phyloP scores from a whole-genome alignment of 1,140 invertebrate genomes.

The Whitmania pigra region DNA sequence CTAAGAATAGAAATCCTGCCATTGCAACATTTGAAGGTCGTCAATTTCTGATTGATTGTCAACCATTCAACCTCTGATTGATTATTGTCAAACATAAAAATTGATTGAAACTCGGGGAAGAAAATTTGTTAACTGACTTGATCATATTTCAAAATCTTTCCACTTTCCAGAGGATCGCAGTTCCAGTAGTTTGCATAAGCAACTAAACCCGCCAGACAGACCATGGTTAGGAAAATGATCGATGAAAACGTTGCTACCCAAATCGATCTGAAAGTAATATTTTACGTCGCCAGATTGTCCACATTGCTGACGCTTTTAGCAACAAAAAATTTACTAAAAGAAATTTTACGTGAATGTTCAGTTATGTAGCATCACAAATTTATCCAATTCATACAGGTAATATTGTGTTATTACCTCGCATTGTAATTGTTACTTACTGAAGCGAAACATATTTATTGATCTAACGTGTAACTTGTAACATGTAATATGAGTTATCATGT shows the following conservation, averaged over 20 bases:
- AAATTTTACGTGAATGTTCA: neutral
- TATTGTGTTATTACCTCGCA: neutral
- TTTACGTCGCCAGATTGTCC: neutral
- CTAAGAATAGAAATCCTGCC: no score
- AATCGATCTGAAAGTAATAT: constrained; percentile 26
- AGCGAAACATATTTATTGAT: no score
- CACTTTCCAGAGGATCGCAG: constrained; percentile 26
- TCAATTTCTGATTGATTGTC: no score
- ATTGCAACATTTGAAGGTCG: no score
- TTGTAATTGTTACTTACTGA: no score
- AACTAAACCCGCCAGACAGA: constrained; percentile 23
- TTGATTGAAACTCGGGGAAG: no score
- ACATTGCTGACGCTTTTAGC: no score
- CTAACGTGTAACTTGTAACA: no score
- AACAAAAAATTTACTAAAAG: no score
- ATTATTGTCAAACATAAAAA: no score
- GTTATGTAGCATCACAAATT: neutral
- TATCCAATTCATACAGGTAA: neutral
- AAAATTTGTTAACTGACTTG: constrained; percentile 8
- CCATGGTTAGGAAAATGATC: constrained; percentile 18
- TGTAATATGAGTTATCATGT: no score
- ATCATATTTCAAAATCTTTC: constrained; percentile 21
- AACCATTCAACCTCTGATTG: no score
- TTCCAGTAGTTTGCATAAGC: constrained; percentile 24
- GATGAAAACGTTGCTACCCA: constrained; percentile 17